Percentiles rank a stretch among this genome's conserved stretches.
Evolutionary conservation across 2,888 invertebrate genomes (phyloP).

Genomic region (Steinernema scapterisci): DNA sequence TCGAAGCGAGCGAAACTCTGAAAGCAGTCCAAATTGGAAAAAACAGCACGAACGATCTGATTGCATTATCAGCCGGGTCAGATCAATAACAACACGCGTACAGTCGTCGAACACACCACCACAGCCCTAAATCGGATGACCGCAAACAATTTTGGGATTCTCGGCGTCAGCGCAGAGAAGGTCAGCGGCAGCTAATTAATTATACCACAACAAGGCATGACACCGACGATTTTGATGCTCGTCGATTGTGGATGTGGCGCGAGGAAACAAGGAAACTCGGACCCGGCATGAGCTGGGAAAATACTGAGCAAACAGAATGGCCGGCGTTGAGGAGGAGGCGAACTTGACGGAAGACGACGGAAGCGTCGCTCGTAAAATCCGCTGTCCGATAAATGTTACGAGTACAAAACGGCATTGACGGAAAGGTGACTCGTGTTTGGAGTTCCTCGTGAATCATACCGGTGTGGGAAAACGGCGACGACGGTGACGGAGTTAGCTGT

Average conservation of each 20-base stretch:
- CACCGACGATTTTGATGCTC: background rate
- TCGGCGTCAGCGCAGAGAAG: background rate
- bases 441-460: background rate
- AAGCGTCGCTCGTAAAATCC: slow-evolving; percentile 18
- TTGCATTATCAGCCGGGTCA: background rate
- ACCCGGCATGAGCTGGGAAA: background rate
- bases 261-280: background rate
- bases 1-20: too few species aligned
- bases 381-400: slow-evolving; percentile 15
- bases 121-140: background rate
- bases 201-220: background rate
- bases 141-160: background rate
- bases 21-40: too few species aligned
- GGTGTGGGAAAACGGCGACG: background rate
- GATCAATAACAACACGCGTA: slow-evolving; percentile 8
- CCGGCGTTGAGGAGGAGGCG: background rate
- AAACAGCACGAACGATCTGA: background rate
- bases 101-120: background rate
- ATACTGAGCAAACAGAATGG: slow-evolving; percentile 21
- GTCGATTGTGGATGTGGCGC: background rate
- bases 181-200: slow-evolving; percentile 26
- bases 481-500: background rate
- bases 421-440: background rate
- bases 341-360: slow-evolving; percentile 6
- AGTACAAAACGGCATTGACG: background rate